Conservation (phyloP, 2,888 invertebrate genomes). For the Dasypogon diadema region DNA sequence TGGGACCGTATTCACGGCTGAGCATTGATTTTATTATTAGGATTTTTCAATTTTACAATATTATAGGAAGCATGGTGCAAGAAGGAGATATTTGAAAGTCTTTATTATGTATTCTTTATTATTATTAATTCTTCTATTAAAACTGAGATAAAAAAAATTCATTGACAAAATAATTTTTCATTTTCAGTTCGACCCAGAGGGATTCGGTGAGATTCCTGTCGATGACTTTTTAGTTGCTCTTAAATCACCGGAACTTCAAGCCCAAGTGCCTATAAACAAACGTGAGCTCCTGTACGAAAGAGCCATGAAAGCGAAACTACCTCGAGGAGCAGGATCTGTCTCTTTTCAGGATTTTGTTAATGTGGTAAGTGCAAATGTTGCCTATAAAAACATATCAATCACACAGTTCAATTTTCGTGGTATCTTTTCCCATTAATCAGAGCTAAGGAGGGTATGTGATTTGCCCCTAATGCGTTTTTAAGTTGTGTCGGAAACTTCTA, state of each 20-base stretch:
- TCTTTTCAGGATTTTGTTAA: constrained; percentile 95
- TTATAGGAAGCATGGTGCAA: too few species aligned
- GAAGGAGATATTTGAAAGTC: too few species aligned
- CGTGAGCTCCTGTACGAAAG: constrained; percentile 81
- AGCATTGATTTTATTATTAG: too few species aligned
- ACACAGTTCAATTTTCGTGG: background rate
- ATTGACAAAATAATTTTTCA: background rate
- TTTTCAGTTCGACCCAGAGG: constrained; percentile 87
- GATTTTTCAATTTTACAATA: too few species aligned
- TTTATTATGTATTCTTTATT: too few species aligned
- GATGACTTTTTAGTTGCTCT: constrained; percentile 84
- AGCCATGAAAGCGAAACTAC: constrained; percentile 76
- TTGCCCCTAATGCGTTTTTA: constrained; percentile 33
- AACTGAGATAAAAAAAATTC: too few species aligned
- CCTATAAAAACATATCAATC: constrained; percentile 36
- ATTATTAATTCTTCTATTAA: too few species aligned
- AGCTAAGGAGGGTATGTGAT: background rate
- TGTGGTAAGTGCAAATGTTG: constrained; percentile 79
- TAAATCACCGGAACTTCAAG: constrained; percentile 80
- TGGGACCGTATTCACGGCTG: too few species aligned
- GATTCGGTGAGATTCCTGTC: constrained; percentile 92
- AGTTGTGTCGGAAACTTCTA: constrained; percentile 30
- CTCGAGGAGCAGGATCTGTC: constrained; percentile 75
- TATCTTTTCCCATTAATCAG: constrained; percentile 18
- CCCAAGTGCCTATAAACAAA: constrained; percentile 81